phyloP scores from a whole-genome alignment of 2,113 vertebrate species.

The Otus sunia region DNA sequence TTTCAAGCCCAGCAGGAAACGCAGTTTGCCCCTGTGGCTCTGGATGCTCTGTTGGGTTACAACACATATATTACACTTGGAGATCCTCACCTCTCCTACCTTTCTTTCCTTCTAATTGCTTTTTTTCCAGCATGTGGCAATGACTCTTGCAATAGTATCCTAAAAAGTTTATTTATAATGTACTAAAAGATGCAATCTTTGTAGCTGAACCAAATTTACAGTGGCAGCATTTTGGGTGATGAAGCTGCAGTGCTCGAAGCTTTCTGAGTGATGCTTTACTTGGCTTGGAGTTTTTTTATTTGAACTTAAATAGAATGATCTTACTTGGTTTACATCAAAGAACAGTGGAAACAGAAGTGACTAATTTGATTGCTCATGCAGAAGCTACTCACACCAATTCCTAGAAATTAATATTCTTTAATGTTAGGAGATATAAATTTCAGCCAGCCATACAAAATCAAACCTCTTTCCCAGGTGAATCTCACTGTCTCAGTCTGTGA shows the following conservation, averaged over 20 bases:
- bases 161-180: slow-evolving; percentile 33
- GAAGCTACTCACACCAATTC: not conserved
- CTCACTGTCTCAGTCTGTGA: not conserved
- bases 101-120: slow-evolving; percentile 22
- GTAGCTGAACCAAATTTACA: slow-evolving; percentile 17
- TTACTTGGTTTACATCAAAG: not conserved
- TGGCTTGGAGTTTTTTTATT: not conserved
- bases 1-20: not conserved
- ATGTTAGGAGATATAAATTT: not conserved
- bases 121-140: not conserved
- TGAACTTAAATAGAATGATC: not conserved
- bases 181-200: slow-evolving; percentile 1
- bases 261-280: not conserved
- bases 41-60: not conserved
- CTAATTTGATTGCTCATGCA: not conserved
- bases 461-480: not conserved
- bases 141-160: not conserved
- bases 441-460: not conserved
- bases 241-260: not conserved
- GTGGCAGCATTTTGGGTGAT: not conserved
- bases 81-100: not conserved
- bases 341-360: not conserved
- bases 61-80: not conserved
- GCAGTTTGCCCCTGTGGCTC: not conserved
- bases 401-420: slow-evolving; percentile 7